These are phyloP conservation scores for Gobius niger DNA, from an alignment of 2,113 vertebrate species.

Conservation along the genomic window DNA sequence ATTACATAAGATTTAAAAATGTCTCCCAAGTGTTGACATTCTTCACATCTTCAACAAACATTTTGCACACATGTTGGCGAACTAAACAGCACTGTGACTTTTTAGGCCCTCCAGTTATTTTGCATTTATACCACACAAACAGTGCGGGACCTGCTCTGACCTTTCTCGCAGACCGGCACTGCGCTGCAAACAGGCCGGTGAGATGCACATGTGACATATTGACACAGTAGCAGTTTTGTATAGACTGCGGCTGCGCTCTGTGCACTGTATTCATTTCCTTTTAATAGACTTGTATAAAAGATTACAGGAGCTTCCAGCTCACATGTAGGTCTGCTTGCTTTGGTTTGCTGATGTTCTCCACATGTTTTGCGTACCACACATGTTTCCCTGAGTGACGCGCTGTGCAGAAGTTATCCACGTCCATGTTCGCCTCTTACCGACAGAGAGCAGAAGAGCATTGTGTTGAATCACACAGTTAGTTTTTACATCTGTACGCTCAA, in stretches of 20 bases:
- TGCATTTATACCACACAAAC: not conserved
- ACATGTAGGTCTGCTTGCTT: too few species aligned
- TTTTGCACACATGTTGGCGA: too few species aligned
- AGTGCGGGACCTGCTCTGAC: not conserved
- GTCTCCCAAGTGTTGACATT: too few species aligned
- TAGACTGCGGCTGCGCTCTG: not conserved
- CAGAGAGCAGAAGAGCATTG: not conserved
- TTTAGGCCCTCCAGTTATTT: not conserved
- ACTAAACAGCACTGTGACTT: not conserved
- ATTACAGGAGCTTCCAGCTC: too few species aligned
- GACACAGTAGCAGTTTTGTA: not conserved
- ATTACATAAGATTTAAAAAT: too few species aligned
- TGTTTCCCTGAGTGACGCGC: too few species aligned
- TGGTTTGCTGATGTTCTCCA: too few species aligned
- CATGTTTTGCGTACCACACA: too few species aligned
- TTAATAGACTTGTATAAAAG: slow-evolving; percentile 56
- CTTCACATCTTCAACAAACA: too few species aligned
- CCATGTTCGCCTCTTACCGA: not conserved
- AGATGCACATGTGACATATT: not conserved
- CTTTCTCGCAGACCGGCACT: not conserved
- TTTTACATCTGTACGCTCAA: not conserved
- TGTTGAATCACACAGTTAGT: too few species aligned
- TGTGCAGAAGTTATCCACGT: not conserved
- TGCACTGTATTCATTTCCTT: slow-evolving; percentile 27
- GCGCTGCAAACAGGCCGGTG: not conserved